Percentiles rank a stretch among this genome's conserved stretches.
These are phyloP conservation scores for Caenorhabditis remanei DNA, from an alignment of 1,140 invertebrate species.

Conservation along the genomic window DNA sequence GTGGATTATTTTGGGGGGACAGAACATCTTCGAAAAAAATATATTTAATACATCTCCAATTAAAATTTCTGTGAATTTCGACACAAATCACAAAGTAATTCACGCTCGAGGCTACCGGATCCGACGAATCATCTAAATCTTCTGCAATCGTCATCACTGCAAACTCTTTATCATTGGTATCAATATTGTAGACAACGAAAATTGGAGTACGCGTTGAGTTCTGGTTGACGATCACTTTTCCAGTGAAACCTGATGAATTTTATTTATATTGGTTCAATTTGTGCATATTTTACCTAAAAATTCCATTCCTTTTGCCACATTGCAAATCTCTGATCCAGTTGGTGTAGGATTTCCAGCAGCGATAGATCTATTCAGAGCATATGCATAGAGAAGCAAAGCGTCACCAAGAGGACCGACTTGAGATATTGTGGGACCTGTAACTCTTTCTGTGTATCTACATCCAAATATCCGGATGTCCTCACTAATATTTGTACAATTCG, in stretches of 20 bases:
- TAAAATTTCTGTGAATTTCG: slow-evolving; percentile 7
- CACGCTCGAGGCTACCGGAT: slow-evolving; percentile 46
- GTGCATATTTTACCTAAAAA: not conserved
- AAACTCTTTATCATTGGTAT: slow-evolving; percentile 8
- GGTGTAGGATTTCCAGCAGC: slow-evolving; percentile 34
- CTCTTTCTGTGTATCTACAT: not conserved
- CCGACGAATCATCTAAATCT: slow-evolving; percentile 38
- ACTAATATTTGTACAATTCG: slow-evolving; percentile 59
- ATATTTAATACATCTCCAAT: not conserved
- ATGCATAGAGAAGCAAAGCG: slow-evolving; percentile 45
- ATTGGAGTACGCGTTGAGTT: slow-evolving; percentile 52
- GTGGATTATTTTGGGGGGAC: not conserved
- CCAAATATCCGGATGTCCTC: not conserved
- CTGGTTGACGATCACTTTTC: slow-evolving; percentile 58
- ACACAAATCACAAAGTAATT: slow-evolving; percentile 46
- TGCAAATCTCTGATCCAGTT: slow-evolving; percentile 19
- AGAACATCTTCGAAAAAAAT: not conserved
- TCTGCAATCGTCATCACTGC: slow-evolving; percentile 9
- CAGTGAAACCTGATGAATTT: slow-evolving; percentile 18
- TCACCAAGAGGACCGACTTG: slow-evolving; percentile 59
- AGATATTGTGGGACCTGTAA: slow-evolving; percentile 12
- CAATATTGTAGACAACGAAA: slow-evolving; percentile 43
- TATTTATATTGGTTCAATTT: too few relatives aligned
- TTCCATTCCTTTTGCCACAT: slow-evolving; percentile 36
- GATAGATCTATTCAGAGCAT: slow-evolving; percentile 30